Percentiles rank a stretch among this genome's conserved stretches.
phyloP scores from a whole-genome alignment of 2,113 vertebrate species.

The Megaptera novaeangliae region DNA sequence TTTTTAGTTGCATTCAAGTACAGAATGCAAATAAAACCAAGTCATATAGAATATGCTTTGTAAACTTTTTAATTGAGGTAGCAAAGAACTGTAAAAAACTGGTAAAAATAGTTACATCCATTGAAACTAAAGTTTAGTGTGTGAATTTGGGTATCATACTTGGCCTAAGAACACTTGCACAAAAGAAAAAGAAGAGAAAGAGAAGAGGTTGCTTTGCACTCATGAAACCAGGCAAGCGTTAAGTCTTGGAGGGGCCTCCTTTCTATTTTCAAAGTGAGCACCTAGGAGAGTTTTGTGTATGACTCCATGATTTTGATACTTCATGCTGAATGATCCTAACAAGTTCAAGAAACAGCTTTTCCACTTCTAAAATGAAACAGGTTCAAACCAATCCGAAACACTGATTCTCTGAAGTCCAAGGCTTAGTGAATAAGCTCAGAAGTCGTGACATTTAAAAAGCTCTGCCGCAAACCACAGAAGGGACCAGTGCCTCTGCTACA shows the following conservation, averaged over 20 bases:
- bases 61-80: neutral
- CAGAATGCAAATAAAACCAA: neutral
- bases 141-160: neutral
- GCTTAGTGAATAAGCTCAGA: neutral
- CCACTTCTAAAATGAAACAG: neutral
- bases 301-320: neutral
- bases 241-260: neutral
- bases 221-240: neutral
- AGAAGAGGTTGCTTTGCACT: neutral
- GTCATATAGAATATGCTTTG: neutral
- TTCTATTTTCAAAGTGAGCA: neutral
- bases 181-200: neutral
- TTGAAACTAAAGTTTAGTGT: neutral
- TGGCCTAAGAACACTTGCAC: neutral
- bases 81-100: neutral
- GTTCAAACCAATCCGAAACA: neutral
- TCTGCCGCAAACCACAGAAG: neutral
- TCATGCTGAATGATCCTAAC: neutral
- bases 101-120: neutral
- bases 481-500: too few relatives aligned
- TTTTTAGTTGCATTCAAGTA: neutral
- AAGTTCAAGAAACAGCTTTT: neutral
- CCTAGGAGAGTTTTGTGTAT: neutral
- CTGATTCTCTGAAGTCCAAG: neutral
- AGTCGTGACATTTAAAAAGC: neutral